Conservation (phyloP, 1,140 invertebrate species). For the Cydia splendana region DNA sequence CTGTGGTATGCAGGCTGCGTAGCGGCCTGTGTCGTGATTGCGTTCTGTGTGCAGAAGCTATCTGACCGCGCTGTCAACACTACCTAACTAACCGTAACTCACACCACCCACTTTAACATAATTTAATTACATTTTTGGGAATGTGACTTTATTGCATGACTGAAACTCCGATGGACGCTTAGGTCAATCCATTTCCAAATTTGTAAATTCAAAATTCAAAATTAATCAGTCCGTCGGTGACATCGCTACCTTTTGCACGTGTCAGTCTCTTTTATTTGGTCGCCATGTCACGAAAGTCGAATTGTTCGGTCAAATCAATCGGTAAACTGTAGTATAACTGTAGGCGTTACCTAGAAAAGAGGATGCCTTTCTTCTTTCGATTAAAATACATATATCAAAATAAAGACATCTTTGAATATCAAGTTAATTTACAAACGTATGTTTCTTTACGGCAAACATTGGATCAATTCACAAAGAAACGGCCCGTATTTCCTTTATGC, state of each 20-base stretch:
- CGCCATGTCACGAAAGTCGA: too few relatives aligned
- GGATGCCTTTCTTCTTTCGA: not conserved
- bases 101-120: conserved; percentile 34
- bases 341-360: too few relatives aligned
- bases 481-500: conserved; percentile 72
- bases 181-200: too few relatives aligned
- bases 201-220: too few relatives aligned
- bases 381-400: conserved; percentile 4
- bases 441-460: conserved; percentile 36
- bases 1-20: conserved; percentile 50
- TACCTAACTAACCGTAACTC: conserved; percentile 65
- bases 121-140: conserved; percentile 2
- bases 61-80: conserved; percentile 62
- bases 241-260: too few relatives aligned
- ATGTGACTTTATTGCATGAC: not conserved
- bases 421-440: conserved; percentile 26
- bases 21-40: conserved; percentile 50
- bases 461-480: conserved; percentile 50
- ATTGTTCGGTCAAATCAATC: too few relatives aligned
- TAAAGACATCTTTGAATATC: not conserved
- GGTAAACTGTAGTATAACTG: too few relatives aligned
- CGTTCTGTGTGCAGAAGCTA: conserved; percentile 61
- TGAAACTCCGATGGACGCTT: not conserved
- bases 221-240: too few relatives aligned
- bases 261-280: too few relatives aligned